phyloP scores from a whole-genome alignment of 2,888 invertebrate genomes.

The Trissolcus brochymenae region DNA sequence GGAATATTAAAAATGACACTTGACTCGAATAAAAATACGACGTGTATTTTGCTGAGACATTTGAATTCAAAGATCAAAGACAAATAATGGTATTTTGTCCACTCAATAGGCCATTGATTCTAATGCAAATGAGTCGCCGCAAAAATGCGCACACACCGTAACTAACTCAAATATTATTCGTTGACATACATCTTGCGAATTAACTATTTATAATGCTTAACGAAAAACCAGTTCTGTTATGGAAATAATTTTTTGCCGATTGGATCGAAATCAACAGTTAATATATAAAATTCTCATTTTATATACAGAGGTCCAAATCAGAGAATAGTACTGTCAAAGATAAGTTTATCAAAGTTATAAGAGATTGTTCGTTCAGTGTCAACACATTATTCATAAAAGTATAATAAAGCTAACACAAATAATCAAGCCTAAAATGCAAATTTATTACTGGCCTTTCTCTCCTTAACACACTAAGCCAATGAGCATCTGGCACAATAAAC shows the following conservation, averaged over 20 bases:
- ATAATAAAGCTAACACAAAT: slow-evolving; percentile 10
- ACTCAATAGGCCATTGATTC: slow-evolving; percentile 24
- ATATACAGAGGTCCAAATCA: neutral
- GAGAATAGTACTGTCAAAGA: no score
- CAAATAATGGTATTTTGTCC: slow-evolving; percentile 12
- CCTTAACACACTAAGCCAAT: slow-evolving; percentile 46
- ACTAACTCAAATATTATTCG: slow-evolving; percentile 38
- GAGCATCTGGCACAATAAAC: slow-evolving; percentile 30
- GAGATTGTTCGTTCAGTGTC: neutral
- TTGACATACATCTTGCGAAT: slow-evolving; percentile 37
- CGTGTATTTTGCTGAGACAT: no score
- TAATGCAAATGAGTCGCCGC: slow-evolving; percentile 38
- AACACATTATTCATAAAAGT: neutral
- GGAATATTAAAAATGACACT: no score
- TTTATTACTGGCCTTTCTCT: slow-evolving; percentile 43
- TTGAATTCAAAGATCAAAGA: no score
- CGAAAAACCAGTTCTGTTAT: slow-evolving; percentile 32
- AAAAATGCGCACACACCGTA: slow-evolving; percentile 31
- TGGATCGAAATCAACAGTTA: no score
- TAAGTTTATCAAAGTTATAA: neutral
- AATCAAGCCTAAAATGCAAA: slow-evolving; percentile 41
- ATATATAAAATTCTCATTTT: neutral
- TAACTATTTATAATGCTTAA: slow-evolving; percentile 32
- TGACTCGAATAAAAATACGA: no score
- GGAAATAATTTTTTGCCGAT: slow-evolving; percentile 8